Conservation (phyloP, 2,888 invertebrate genomes). For the Dioctria rufipes region DNA sequence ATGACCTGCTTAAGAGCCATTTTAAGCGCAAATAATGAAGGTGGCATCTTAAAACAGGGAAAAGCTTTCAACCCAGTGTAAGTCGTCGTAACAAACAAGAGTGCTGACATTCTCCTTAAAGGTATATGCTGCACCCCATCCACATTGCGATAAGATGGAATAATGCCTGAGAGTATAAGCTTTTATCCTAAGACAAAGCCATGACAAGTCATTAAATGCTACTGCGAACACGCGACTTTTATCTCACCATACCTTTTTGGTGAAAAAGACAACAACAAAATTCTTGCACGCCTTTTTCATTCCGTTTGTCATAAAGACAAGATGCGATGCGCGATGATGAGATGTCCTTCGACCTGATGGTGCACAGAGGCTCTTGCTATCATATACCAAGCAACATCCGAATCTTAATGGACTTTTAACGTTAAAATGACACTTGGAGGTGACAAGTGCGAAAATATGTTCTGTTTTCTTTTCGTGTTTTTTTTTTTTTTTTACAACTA, state of each 20-base stretch:
- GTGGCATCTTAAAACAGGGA: conserved; percentile 39
- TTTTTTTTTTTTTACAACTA: too few species aligned
- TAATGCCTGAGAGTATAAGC: background rate
- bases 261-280: too few species aligned
- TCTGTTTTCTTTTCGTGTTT: background rate
- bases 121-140: conserved; percentile 26
- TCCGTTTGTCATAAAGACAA: conserved; percentile 43
- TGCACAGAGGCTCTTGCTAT: background rate
- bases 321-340: conserved; percentile 27
- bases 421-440: conserved; percentile 30
- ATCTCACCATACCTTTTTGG: background rate
- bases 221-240: conserved; percentile 33
- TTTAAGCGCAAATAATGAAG: conserved; percentile 25
- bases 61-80: conserved; percentile 34
- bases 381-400: background rate
- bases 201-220: conserved; percentile 49
- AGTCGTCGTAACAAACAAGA: background rate
- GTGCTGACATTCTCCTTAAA: conserved; percentile 28
- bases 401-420: conserved; percentile 31
- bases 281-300: conserved; percentile 32
- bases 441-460: conserved; percentile 42
- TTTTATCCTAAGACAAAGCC: conserved; percentile 32
- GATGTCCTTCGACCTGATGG: conserved; percentile 28
- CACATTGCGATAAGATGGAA: background rate
- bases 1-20: conserved; percentile 41